Evolutionary conservation across 2,888 invertebrate species (phyloP).

Genomic region (Lampropteryx suffumata): DNA sequence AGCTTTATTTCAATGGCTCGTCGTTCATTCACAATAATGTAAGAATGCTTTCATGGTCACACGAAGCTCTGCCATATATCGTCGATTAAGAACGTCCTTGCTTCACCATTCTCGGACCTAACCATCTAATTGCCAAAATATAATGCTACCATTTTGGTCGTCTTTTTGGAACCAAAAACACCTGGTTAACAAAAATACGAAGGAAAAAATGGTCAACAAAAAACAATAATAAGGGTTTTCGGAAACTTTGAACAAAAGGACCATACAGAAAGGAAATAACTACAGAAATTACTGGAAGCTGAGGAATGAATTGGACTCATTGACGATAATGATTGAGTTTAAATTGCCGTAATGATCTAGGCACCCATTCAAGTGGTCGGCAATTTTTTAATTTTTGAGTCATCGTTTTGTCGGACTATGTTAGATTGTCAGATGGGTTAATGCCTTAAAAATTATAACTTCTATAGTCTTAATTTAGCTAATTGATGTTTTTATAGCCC

Average conservation of each 20-base stretch:
- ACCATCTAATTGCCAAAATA: slow-evolving; percentile 12
- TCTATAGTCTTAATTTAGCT: no score
- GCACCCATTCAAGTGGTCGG: neutral
- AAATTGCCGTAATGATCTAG: slow-evolving; percentile 12
- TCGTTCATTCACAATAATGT: slow-evolving; percentile 79
- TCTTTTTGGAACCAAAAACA: slow-evolving; percentile 1
- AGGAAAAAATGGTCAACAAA: neutral
- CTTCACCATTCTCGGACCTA: neutral
- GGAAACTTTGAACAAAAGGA: neutral
- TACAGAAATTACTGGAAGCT: neutral
- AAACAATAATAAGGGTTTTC: neutral
- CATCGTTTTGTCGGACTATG: slow-evolving; percentile 4
- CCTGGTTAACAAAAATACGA: slow-evolving; percentile 9
- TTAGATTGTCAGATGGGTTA: no score
- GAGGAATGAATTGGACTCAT: neutral
- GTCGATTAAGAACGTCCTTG: slow-evolving; percentile 23
- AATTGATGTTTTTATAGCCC: no score
- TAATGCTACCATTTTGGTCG: neutral
- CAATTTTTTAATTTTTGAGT: slow-evolving; percentile 7
- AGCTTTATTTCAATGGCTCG: slow-evolving; percentile 74
- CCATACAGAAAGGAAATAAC: neutral
- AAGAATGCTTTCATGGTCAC: slow-evolving; percentile 73
- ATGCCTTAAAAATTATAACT: no score
- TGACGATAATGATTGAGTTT: slow-evolving; percentile 1
- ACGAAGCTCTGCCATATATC: slow-evolving; percentile 49